phyloP scores from a whole-genome alignment of 1,140 invertebrate genomes.

The Ylistrum balloti region DNA sequence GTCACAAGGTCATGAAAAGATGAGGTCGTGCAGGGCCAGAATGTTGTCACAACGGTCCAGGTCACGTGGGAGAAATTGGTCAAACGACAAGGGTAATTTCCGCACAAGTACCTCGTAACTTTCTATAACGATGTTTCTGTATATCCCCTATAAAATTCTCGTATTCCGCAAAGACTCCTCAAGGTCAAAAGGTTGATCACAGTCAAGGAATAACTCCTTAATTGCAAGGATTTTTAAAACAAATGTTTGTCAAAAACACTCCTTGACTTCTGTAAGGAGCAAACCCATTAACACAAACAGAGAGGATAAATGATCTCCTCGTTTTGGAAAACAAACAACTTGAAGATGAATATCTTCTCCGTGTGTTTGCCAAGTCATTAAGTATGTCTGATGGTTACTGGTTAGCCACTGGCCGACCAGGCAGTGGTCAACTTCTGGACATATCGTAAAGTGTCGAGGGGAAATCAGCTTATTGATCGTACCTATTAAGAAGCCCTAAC shows the following conservation, averaged over 20 bases:
- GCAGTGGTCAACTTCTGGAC: neutral
- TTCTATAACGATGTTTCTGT: too few species aligned
- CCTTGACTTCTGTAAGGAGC: neutral
- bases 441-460: neutral
- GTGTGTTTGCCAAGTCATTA: slow-evolving; percentile 12
- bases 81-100: too few species aligned
- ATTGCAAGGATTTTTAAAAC: neutral
- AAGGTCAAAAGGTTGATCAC: neutral
- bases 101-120: too few species aligned
- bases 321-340: slow-evolving; percentile 20
- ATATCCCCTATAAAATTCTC: too few species aligned
- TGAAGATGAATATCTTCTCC: neutral
- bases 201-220: neutral
- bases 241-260: slow-evolving; percentile 21
- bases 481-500: neutral
- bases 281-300: slow-evolving; percentile 26
- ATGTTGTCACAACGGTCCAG: too few species aligned
- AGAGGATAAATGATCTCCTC: neutral
- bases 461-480: slow-evolving; percentile 4
- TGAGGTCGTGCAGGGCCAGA: too few species aligned
- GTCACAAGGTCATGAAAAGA: too few species aligned
- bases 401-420: neutral
- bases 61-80: too few species aligned
- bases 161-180: neutral
- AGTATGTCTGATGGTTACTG: neutral